Evolutionary conservation across 2,113 vertebrate species (phyloP).

Genomic region (Tenrec ecaudatus): DNA sequence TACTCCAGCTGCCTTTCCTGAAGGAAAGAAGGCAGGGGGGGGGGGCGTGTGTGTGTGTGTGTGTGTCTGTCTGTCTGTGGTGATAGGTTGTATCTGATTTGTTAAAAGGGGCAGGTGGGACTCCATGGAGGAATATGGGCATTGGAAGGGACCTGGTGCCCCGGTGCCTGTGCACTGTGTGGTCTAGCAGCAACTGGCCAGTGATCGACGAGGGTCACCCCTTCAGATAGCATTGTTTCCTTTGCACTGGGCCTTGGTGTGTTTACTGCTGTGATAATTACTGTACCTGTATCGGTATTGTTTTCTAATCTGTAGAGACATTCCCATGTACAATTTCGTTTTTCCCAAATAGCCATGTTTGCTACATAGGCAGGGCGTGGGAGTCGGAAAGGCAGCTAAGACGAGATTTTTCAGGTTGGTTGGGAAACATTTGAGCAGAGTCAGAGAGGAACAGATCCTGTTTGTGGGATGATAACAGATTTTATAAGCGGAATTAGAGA

Average conservation of each 20-base stretch:
- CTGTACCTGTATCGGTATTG: background rate
- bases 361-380: background rate
- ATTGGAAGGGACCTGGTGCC: conserved; percentile 1
- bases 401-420: background rate
- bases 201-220: background rate
- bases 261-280: background rate
- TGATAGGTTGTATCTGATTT: background rate
- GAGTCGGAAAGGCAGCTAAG: background rate
- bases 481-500: background rate
- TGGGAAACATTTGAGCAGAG: conserved; percentile 1
- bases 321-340: background rate
- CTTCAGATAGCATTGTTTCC: background rate
- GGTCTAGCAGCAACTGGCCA: too few relatives aligned
- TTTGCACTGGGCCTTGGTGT: conserved; percentile 25
- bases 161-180: background rate
- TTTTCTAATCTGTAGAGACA: background rate
- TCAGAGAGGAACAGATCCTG: background rate
- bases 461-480: background rate
- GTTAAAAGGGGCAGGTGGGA: background rate
- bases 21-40: background rate
- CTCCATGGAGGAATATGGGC: background rate
- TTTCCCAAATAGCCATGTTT: conserved; percentile 14
- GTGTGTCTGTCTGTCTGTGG: background rate
- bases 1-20: background rate
- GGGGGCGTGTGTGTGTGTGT: background rate